These are phyloP conservation scores for Ovis canadensis DNA, from an alignment of 2,113 vertebrate genomes.

Conservation along the genomic window DNA sequence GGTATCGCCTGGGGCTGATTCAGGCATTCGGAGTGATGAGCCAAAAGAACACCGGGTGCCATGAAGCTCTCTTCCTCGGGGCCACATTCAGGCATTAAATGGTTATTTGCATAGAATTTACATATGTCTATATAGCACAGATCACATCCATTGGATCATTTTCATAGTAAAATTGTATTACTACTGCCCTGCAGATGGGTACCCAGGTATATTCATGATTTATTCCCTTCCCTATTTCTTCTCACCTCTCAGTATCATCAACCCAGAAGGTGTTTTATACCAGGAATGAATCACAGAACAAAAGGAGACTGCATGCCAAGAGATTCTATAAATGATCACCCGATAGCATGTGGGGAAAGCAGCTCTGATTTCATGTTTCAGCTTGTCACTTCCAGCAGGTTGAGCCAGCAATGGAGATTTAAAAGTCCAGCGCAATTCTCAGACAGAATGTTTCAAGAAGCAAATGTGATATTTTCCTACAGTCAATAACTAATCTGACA, in stretches of 20 bases:
- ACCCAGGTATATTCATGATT: neutral
- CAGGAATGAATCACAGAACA: constrained; percentile 52
- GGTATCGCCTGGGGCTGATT: neutral
- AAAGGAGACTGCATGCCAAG: neutral
- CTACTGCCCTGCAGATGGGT: neutral
- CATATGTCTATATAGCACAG: neutral
- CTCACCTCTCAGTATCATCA: neutral
- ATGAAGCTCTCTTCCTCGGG: neutral
- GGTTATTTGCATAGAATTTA: constrained; percentile 19
- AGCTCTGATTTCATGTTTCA: neutral
- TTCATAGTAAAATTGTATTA: neutral
- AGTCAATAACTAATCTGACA: constrained; percentile 73
- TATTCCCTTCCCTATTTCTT: neutral
- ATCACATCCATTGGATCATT: neutral
- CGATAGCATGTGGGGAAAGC: neutral
- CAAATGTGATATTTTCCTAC: constrained; percentile 59
- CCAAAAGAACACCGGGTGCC: neutral
- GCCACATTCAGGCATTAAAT: neutral
- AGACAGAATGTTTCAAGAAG: constrained; percentile 54
- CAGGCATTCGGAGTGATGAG: neutral
- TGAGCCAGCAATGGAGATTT: neutral
- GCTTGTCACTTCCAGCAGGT: neutral
- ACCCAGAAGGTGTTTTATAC: constrained; percentile 19
- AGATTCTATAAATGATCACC: neutral
- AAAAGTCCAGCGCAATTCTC: neutral